Evolutionary conservation across 2,888 invertebrate species (phyloP).

Genomic region (Chrysolina oricalcia): DNA sequence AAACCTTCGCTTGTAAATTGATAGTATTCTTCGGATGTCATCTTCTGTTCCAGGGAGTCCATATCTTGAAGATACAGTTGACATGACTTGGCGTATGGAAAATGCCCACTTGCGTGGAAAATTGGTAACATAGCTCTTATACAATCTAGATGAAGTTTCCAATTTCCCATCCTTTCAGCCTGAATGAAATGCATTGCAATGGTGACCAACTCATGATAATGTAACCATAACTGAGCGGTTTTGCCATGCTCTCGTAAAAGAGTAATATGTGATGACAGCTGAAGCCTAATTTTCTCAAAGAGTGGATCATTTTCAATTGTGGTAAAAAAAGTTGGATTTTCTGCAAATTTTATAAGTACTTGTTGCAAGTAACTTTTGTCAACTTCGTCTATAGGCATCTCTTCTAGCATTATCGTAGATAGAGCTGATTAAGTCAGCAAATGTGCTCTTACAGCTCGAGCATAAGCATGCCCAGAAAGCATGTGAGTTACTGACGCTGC

Average conservation of each 20-base stretch:
- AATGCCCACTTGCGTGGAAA: too few species aligned
- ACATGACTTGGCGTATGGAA: too few species aligned
- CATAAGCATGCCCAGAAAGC: conserved; percentile 60
- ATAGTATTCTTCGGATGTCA: too few species aligned
- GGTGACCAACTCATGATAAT: background rate
- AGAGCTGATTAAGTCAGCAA: background rate
- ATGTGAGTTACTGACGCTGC: conserved; percentile 57
- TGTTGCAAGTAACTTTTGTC: conserved; percentile 5
- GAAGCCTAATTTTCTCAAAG: background rate
- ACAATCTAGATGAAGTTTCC: too few species aligned
- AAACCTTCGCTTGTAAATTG: too few species aligned
- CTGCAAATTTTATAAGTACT: background rate
- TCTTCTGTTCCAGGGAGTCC: too few species aligned
- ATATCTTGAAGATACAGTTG: too few species aligned
- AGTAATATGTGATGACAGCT: too few species aligned
- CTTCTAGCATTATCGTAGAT: too few species aligned
- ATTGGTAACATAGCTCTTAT: too few species aligned
- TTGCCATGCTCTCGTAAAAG: background rate
- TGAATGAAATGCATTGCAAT: background rate
- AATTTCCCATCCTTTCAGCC: too few species aligned
- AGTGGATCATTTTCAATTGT: background rate
- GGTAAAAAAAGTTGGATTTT: background rate
- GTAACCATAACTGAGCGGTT: background rate
- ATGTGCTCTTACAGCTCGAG: conserved; percentile 48
- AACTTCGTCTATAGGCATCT: too few species aligned